A percentile compares a stretch with the other conserved stretches of the same genome.
These are phyloP conservation scores for Lasioglossum lativentre DNA, from an alignment of 2,888 invertebrate genomes.

Conservation along the genomic window DNA sequence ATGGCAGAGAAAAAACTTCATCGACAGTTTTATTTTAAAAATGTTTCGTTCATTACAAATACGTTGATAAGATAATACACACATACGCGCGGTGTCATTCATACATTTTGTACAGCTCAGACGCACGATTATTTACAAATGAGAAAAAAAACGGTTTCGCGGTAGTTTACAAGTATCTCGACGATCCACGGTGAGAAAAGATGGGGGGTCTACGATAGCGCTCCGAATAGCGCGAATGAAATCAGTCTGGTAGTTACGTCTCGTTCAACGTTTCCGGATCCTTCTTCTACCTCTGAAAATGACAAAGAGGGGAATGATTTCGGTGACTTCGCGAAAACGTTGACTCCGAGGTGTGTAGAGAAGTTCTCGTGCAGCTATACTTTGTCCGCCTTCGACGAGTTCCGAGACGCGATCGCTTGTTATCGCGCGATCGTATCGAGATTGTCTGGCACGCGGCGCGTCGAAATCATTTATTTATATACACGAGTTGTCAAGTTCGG, in stretches of 20 bases:
- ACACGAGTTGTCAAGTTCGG: constrained; percentile 40
- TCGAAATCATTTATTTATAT: constrained; percentile 50
- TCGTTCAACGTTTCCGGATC: constrained; percentile 30
- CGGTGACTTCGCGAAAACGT: constrained; percentile 6
- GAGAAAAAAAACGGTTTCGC: constrained; percentile 30
- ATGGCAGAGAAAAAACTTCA: not conserved
- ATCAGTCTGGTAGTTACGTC: constrained; percentile 79
- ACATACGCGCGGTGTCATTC: constrained; percentile 65
- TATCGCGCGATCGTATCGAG: constrained; percentile 58
- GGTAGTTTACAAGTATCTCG: constrained; percentile 79
- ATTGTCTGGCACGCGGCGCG: constrained; percentile 61
- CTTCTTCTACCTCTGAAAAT: not conserved
- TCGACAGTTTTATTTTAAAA: constrained; percentile 48
- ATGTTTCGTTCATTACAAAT: constrained; percentile 81
- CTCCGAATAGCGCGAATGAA: constrained; percentile 52
- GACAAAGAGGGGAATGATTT: not conserved
- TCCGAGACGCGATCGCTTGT: constrained; percentile 8
- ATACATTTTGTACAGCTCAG: constrained; percentile 73
- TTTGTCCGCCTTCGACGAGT: constrained; percentile 1
- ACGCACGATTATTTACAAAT: constrained; percentile 78
- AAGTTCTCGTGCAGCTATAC: not conserved
- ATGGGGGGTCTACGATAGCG: constrained; percentile 28
- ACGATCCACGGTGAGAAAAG: constrained; percentile 56
- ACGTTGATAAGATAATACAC: constrained; percentile 69
- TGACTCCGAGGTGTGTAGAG: constrained; percentile 8